phyloP scores from a whole-genome alignment of 2,888 invertebrate species.

The Drosophila neoperkinsi region DNA sequence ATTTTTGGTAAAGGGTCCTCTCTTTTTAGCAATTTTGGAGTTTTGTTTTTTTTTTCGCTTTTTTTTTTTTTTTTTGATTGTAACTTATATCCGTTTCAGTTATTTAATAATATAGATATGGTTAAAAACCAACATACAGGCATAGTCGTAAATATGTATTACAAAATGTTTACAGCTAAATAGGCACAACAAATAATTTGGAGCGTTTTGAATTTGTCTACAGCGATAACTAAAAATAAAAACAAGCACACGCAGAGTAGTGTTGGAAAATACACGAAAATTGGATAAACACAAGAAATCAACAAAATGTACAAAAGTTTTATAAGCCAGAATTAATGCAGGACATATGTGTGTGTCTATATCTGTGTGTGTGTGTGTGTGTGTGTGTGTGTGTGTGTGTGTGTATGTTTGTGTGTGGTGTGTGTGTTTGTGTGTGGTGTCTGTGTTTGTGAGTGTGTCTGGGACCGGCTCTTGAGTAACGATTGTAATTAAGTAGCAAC shows the following conservation, averaged over 20 bases:
- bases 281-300: slow-evolving; percentile 41
- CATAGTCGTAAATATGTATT: slow-evolving; percentile 55
- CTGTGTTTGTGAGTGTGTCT: slow-evolving; percentile 17
- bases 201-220: slow-evolving; percentile 45
- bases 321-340: slow-evolving; percentile 51
- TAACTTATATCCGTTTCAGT: slow-evolving; percentile 56
- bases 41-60: slow-evolving; percentile 31
- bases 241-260: slow-evolving; percentile 70
- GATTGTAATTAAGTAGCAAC: slow-evolving; percentile 78
- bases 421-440: slow-evolving; percentile 1
- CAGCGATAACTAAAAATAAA: slow-evolving; percentile 40
- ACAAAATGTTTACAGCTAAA: slow-evolving; percentile 62
- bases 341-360: slow-evolving; percentile 32
- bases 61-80: slow-evolving; percentile 24
- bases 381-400: slow-evolving; percentile 20
- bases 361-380: slow-evolving; percentile 9
- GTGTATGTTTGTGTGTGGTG: neutral
- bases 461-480: slow-evolving; percentile 68
- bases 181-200: slow-evolving; percentile 66
- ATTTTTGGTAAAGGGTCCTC: slow-evolving; percentile 76
- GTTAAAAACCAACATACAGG: slow-evolving; percentile 61
- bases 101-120: slow-evolving; percentile 48
- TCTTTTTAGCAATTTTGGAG: slow-evolving; percentile 61
- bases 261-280: slow-evolving; percentile 48
- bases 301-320: slow-evolving; percentile 42